Base-by-base conservation (phyloP, 2,888 invertebrate genomes). In the Polia nebulosa region DNA sequence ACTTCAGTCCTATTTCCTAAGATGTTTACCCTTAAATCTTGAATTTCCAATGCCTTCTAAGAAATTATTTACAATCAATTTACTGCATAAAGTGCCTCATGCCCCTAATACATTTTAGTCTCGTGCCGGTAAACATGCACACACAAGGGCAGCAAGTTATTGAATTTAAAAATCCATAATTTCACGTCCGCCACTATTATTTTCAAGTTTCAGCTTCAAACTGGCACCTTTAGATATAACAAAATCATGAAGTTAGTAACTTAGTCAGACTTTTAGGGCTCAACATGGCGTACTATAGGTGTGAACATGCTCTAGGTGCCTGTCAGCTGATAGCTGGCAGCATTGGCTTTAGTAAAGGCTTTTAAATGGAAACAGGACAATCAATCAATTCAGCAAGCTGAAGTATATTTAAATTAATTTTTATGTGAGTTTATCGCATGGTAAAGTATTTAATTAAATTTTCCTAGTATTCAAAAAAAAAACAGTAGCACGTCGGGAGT, bases 141-240 rank as follows among this genome's bases (percentile, higher is more conserved):
- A 32, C 56, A 32, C 32, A 29, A 39, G 15, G 6, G 29, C 22
- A 32, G 8, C 8, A 34, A 25, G 32, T 57, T 57, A 65, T 71
- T 75, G 15, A 60, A 76, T 75, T 44, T 25, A 57, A 57, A 64
- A 76, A 57, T 56, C 53, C 47, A 70, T 76, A 63, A 36, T 39
- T 58, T 49, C n/a, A 44, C 36, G 22, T 70, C 25, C 36, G 25
- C 29, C 29, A 20, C 36, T 57, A 52, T 60, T 41, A 55, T 20
- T 34, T 36, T 69, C 41, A 47, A 64, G 20, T 52, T 60, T 45
- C 27, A 49, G 20, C 13, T 29, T 27, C 27, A 52, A 70, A 64
- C 76, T 39, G 45, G 17, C 9, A 36, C 13, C 20, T 71, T 41
- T n/a, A 32, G 34, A 45, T 15, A 11, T 25, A 55, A 51, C 39